A percentile compares a stretch with the other conserved stretches of the same genome.
phyloP scores from a whole-genome alignment of 2,888 invertebrate species.

The Drosophila mayaguana region DNA sequence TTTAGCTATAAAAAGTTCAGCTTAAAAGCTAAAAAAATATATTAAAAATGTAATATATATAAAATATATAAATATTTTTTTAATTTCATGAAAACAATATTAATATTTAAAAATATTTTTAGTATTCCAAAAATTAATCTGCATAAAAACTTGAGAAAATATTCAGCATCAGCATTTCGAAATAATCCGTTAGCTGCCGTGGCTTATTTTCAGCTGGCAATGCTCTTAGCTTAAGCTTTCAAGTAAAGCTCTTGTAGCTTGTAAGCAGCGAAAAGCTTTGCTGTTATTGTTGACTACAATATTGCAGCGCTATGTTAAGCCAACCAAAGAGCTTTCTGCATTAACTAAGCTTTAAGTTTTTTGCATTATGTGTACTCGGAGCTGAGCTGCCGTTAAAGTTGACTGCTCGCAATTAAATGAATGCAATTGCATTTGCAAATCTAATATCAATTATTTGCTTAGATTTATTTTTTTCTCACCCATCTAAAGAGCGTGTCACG shows the following conservation, averaged over 20 bases:
- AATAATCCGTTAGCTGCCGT: conserved; percentile 22
- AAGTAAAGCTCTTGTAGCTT: conserved; percentile 28
- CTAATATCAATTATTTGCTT: conserved; percentile 31
- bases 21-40: neutral
- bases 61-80: too few species aligned
- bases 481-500: conserved; percentile 34
- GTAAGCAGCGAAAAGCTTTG: conserved; percentile 30
- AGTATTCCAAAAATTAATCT: neutral
- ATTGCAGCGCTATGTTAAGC: neutral
- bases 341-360: conserved; percentile 11
- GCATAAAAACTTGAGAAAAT: neutral
- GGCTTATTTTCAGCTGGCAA: conserved; percentile 30
- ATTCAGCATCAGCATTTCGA: neutral
- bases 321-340: conserved; percentile 5
- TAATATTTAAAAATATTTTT: neutral
- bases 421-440: conserved; percentile 27
- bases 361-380: neutral
- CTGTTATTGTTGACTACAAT: conserved; percentile 37
- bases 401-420: conserved; percentile 43
- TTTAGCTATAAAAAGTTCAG: neutral
- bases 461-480: conserved; percentile 37
- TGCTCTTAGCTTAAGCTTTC: conserved; percentile 26
- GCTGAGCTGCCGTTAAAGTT: conserved; percentile 39
- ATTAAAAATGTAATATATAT: neutral
- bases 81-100: too few species aligned